These are phyloP conservation scores for Eremobia ochroleuca DNA, from an alignment of 2,888 invertebrate species.

Conservation along the genomic window DNA sequence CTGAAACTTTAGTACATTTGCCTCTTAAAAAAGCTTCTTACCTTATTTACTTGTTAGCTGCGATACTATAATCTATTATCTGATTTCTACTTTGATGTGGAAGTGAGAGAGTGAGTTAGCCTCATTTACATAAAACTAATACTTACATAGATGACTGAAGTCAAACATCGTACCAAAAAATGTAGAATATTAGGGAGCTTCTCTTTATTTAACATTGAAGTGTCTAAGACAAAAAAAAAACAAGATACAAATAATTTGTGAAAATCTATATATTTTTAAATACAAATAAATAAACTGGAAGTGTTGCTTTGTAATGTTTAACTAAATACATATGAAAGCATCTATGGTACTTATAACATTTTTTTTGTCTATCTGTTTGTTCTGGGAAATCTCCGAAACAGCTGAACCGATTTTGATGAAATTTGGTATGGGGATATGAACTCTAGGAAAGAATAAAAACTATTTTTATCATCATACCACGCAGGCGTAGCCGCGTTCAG, in stretches of 20 bases:
- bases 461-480: not conserved
- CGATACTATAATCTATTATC: not conserved
- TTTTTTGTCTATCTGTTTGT: not conserved
- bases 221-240: no score
- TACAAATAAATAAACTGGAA: no score
- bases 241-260: no score
- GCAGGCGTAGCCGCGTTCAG: not conserved
- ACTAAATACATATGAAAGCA: no score
- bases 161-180: not conserved
- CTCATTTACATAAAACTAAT: no score
- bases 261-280: no score
- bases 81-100: slow-evolving; percentile 2
- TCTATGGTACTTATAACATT: no score
- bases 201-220: no score
- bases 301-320: no score
- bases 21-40: slow-evolving; percentile 6
- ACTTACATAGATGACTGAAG: not conserved
- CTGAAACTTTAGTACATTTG: not conserved
- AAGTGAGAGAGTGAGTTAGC: not conserved
- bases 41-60: slow-evolving; percentile 13
- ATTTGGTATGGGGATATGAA: no score
- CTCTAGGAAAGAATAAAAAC: no score
- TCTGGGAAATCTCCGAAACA: not conserved
- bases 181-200: not conserved
- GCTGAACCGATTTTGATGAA: not conserved